Conservation (phyloP, 2,888 invertebrate species). For the Calliphora vomitoria region DNA sequence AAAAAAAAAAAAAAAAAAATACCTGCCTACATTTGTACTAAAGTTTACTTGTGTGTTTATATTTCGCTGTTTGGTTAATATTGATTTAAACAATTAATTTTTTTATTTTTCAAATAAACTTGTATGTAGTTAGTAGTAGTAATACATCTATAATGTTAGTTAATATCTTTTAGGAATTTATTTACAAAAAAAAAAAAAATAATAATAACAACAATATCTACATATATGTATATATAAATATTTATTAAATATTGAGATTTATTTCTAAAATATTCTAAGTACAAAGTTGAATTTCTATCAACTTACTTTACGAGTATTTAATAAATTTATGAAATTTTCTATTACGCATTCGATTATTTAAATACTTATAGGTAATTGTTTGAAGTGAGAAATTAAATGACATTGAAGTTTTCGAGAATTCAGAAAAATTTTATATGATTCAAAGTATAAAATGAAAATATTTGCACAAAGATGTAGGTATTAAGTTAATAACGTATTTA, state of each 20-base stretch:
- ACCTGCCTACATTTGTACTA: not conserved
- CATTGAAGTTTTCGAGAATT: not conserved
- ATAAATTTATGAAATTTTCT: not conserved
- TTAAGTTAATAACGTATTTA: no score
- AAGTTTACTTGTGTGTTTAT: not conserved
- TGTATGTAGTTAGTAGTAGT: not conserved
- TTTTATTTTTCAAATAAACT: not conserved
- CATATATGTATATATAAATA: no score
- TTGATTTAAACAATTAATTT: constrained; percentile 1
- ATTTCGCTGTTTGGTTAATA: not conserved
- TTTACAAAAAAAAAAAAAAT: not conserved
- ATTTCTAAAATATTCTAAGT: constrained; percentile 1
- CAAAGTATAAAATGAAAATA: no score
- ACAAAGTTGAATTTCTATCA: not conserved
- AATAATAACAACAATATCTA: no score
- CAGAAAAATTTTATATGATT: no score
- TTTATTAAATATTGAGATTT: constrained; percentile 1
- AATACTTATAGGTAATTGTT: not conserved
- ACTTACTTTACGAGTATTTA: not conserved
- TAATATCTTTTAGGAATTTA: not conserved
- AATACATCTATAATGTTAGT: not conserved
- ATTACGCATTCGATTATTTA: not conserved
- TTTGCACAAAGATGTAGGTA: no score
- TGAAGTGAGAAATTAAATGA: not conserved
- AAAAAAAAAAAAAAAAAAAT: not conserved